Percentiles rank a stretch among this genome's conserved stretches.
Evolutionary conservation across 2,797 vertebrate species (phyloP).

Genomic region (Centropyge bicolor): DNA sequence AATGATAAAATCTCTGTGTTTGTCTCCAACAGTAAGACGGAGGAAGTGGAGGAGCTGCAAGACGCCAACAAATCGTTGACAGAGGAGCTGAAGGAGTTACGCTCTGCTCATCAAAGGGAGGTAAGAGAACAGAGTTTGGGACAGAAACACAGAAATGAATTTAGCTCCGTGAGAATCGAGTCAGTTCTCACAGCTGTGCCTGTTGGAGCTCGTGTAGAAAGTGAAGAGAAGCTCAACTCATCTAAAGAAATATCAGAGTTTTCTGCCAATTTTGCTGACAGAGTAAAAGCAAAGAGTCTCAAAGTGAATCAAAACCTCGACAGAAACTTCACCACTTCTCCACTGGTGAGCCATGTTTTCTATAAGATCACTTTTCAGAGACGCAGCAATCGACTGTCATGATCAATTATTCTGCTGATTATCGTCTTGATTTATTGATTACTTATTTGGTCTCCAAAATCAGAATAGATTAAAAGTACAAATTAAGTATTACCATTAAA

Average conservation of each 20-base stretch:
- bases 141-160: neutral
- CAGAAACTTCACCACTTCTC: neutral
- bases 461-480: neutral
- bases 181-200: neutral
- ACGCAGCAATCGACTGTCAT: neutral
- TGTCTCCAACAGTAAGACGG: slow-evolving; percentile 62
- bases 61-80: slow-evolving; percentile 57
- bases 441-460: neutral
- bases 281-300: neutral
- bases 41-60: slow-evolving; percentile 71
- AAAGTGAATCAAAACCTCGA: neutral
- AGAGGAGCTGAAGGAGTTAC: slow-evolving; percentile 66
- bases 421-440: neutral
- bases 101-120: slow-evolving; percentile 63
- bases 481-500: neutral
- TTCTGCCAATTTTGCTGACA: neutral
- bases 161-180: neutral
- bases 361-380: neutral
- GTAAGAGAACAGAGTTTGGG: slow-evolving; percentile 39
- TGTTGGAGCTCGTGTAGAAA: neutral
- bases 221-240: no score
- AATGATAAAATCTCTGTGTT: neutral
- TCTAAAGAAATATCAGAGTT: neutral
- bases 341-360: neutral
- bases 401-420: neutral